Evolutionary conservation across 2,888 invertebrate genomes (phyloP), one percentile per base, ranked within the genome.

Genomic region (Apamea anceps): DNA sequence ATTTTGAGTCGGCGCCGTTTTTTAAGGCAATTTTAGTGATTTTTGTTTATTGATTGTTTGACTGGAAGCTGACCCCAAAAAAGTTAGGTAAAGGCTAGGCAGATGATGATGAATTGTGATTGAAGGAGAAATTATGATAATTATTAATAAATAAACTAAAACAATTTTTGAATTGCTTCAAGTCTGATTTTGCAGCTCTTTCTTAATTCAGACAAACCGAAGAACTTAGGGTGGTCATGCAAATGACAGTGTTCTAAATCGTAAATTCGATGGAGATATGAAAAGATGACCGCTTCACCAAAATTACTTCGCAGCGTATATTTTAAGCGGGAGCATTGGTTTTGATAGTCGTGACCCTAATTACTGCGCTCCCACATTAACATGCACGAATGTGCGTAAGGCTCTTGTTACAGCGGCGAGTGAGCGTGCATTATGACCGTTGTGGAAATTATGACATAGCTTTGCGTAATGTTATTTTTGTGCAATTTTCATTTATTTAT

Each of bases 271-370:
- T 71, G 48, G 71, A 66, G 28, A 71, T 60, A 28, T 70, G 37
- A 25, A 68, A 32, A 82, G 63, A 77, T 80, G 42, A 5, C n/a
- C 32, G 63, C 10, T 57, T 25, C 57, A 72, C 67, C 25, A 8
- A 79, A 75, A 80, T 77, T 21, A 77, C 77, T 81, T 83, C 70
- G 45, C 79, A 67, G 68, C 71, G 32, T 79, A 84, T 84, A 86
- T 84, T 87, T 80, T 57, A 75, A 72, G 65, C 67, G 74, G 54
- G 51, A 82, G 79, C 76, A 82, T 84, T 86, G 79, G 80, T 75
- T 87, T 79, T 85, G 83, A 87, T 87, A 83, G 81, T 77, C 70
- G 67, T 79, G 85, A 85, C 85, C 87, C 72, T 85, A 87, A 87
- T 87, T 87, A 85, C 87, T 70, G 80, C 62, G 80, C 66, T 72